Conservation (phyloP, 2,797 vertebrate species). For the Sebastes umbrosus region DNA sequence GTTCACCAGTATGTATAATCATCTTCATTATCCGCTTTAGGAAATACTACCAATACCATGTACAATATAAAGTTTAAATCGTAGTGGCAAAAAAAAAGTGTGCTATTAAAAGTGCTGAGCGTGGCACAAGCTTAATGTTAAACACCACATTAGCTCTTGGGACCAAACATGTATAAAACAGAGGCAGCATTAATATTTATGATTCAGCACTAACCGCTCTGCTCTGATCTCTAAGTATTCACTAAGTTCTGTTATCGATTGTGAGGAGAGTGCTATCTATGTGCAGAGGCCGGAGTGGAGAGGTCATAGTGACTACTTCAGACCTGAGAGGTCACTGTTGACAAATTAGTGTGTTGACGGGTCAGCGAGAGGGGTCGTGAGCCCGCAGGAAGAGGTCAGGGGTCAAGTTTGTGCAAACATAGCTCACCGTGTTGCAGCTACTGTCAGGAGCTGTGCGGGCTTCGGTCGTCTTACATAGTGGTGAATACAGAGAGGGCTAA, state of each 20-base stretch:
- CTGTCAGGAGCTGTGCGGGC: slow-evolving; percentile 15
- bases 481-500: not conserved
- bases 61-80: not conserved
- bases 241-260: slow-evolving; percentile 50
- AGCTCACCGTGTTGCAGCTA: slow-evolving; percentile 20
- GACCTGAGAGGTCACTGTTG: slow-evolving; percentile 54
- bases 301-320: not conserved
- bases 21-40: not conserved
- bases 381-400: slow-evolving; percentile 47
- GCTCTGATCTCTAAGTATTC: slow-evolving; percentile 23
- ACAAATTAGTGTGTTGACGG: slow-evolving; percentile 75
- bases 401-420: slow-evolving; percentile 72
- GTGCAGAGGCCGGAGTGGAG: slow-evolving; percentile 1
- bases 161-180: slow-evolving; percentile 28
- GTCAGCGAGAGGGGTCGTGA: slow-evolving; percentile 65
- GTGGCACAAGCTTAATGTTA: slow-evolving; percentile 34
- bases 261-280: slow-evolving; percentile 1
- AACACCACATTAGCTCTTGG: slow-evolving; percentile 53
- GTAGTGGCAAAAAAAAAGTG: not conserved
- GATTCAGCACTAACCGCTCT: slow-evolving; percentile 1
- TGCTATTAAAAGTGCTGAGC: slow-evolving; percentile 40
- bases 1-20: not conserved
- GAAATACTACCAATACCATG: not conserved
- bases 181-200: slow-evolving; percentile 55
- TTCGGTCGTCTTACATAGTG: not conserved